Conservation (phyloP, 2,888 invertebrate genomes). For the Sepiola atlantica region DNA sequence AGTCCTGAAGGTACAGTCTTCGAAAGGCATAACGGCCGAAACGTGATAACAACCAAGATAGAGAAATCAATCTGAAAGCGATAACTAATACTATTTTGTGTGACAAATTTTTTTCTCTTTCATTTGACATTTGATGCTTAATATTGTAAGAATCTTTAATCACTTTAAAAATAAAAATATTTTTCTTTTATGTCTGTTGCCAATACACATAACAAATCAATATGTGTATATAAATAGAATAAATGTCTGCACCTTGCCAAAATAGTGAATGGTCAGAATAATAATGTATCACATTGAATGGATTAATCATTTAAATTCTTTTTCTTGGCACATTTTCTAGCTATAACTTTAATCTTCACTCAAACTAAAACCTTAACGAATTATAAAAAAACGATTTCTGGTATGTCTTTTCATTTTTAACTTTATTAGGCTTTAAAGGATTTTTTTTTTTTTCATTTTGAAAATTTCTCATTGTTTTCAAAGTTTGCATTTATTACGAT, state of each 20-base stretch:
- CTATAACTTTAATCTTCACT: neutral
- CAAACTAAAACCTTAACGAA: neutral
- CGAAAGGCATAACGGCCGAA: too few species aligned
- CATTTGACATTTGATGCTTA: neutral
- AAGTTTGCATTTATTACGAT: neutral
- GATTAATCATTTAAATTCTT: neutral
- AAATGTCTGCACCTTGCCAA: neutral
- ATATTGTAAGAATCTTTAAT: neutral
- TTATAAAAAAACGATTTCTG: neutral
- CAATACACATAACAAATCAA: neutral
- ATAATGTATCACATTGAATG: neutral
- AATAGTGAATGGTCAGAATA: neutral
- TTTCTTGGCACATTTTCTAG: constrained; percentile 32
- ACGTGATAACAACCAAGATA: too few species aligned
- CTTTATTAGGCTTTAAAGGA: neutral
- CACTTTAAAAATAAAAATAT: neutral
- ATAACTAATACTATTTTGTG: too few species aligned
- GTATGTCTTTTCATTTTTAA: neutral
- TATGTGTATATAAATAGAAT: neutral
- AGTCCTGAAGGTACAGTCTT: too few species aligned
- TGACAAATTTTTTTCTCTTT: neutral
- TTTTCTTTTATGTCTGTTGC: neutral
- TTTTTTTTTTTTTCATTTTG: neutral
- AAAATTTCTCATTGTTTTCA: neutral
- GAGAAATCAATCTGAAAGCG: too few species aligned